Evolutionary conservation across 1,140 invertebrate species (phyloP), one percentile per base, ranked within the genome.

Genomic region (Neodiprion lecontei): DNA sequence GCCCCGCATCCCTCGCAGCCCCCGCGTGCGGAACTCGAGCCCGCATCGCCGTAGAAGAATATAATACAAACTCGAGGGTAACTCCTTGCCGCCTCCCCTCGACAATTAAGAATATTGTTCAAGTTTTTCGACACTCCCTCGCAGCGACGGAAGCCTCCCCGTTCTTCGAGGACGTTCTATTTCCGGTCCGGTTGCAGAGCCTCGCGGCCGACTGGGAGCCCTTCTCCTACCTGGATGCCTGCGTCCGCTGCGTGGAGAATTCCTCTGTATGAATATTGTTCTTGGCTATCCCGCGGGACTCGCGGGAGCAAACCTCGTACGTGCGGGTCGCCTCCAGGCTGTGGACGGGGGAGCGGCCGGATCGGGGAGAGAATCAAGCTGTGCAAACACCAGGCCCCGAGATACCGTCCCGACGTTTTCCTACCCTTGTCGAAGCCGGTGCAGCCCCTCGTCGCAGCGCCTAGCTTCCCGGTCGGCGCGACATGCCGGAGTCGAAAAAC

Each of bases 371-470:
- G 86, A 88, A 88, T 88, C 87, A 88, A 88, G 87, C 86, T 88
- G 85, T 83, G 84, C 84, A 88, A 88, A 88, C 87, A 88, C 87
- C 83, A 80, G 85, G 88, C 83, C 86, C 83, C 78, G 82, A 87
- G 87, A 88, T 87, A 88, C 83, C 82, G 79, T 82, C 79, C 81
- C 78, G 79, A 77, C 78, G 70, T 74, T 77, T 79, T 73, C 77
- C 71, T 69, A 48, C 73, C 75, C 75, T 61, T 69, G 53, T 61
- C 53, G 53, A 69, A 65, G 61, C 71, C 61, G 71, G 40, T 74
- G 65, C 72, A 72, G 40, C 47, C 73, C 48, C 68, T 75, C 76
- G 53, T 72, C 53, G 21, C 72, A 40, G 48, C 65, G 28, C 50
- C 21, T 71, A 7, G 23, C 23, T 40, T 14, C 21, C 71, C 40